phyloP scores from a whole-genome alignment of 2,113 vertebrate genomes.

The Xenopus borealis region DNA sequence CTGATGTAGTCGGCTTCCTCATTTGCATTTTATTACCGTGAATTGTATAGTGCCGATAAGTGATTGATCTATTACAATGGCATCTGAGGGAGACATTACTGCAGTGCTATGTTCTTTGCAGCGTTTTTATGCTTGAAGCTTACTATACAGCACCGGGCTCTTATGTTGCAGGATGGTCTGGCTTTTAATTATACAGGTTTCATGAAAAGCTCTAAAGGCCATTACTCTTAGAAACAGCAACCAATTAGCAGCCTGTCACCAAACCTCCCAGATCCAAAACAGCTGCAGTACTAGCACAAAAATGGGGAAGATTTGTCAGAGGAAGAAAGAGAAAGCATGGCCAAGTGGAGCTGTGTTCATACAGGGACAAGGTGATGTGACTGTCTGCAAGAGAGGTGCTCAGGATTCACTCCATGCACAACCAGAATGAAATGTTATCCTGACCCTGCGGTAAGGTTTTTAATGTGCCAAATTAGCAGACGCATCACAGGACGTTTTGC shows the following conservation, averaged over 20 bases:
- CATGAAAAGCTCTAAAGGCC: slow-evolving; percentile 24
- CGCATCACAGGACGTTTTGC: too few species aligned
- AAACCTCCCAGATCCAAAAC: slow-evolving; percentile 22
- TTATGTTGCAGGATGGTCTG: slow-evolving; percentile 21
- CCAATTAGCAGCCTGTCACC: slow-evolving; percentile 35
- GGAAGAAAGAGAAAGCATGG: background rate
- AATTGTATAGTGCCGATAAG: background rate
- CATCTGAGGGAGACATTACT: slow-evolving; percentile 2
- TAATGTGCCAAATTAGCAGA: too few species aligned
- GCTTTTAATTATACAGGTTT: slow-evolving; percentile 30
- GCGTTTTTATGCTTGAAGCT: background rate
- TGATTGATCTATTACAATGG: background rate
- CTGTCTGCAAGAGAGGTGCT: too few species aligned
- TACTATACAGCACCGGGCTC: slow-evolving; percentile 27
- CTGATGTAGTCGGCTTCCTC: background rate
- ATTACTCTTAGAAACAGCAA: slow-evolving; percentile 35
- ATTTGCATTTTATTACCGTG: background rate
- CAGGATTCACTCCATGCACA: too few species aligned
- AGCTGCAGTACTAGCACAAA: slow-evolving; percentile 26
- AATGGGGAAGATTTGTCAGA: slow-evolving; percentile 17
- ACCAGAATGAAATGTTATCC: too few species aligned
- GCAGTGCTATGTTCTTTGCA: background rate
- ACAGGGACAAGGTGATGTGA: background rate
- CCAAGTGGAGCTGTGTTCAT: slow-evolving; percentile 7
- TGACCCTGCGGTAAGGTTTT: too few species aligned